Base-by-base conservation (phyloP, 2,888 invertebrate species). In the Trissoscelio sp. region DNA sequence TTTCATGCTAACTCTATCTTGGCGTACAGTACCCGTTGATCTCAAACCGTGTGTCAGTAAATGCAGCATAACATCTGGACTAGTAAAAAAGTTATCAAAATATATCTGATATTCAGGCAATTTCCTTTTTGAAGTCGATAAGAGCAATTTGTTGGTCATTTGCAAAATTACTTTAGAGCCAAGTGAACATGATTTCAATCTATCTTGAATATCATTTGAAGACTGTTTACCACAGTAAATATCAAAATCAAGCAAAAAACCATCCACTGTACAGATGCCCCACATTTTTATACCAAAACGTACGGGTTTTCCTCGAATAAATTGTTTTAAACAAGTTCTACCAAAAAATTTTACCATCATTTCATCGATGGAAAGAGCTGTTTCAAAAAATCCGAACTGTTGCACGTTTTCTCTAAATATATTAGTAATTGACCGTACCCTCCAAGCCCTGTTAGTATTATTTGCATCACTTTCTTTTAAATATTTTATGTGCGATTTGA, bases 221-320 rank as follows among this genome's bases (percentile, higher is more conserved):
- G 69, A 60, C 48, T 70, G 64, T 78, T 82, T 83, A 14, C 83
- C 82, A 20, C 73, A 72, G 42, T 84, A 84, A 28, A 81, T 53
- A 51, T 83, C 79, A 2, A 74, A 67, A 60, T 83, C 51, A 9
- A 82, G 69, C 37, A 83, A 37, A 66, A 53, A 85, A 7, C 83
- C 81, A 67, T 78, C 58, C 6, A 69, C 53, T 16, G 74, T 77
- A 74, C 73, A 83, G 2, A 83, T n/a, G 5, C 57, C 74, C 83
- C 82, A 84, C 69, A 81, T 55, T 79, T 83, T 83, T 1, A 83
- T 20, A 2, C 82, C 83, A 53, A 78, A 82, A 31, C 82, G 51
- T n/a, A 51, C 72, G 9, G 82, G 79, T 72, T 84, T 84, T 42
- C 69, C 69, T 66, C 58, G 42, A 7, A 84, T 83, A 39, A 79